Base-by-base conservation (phyloP, 2,888 invertebrate genomes). In the Synanthedon andrenaeformis region DNA sequence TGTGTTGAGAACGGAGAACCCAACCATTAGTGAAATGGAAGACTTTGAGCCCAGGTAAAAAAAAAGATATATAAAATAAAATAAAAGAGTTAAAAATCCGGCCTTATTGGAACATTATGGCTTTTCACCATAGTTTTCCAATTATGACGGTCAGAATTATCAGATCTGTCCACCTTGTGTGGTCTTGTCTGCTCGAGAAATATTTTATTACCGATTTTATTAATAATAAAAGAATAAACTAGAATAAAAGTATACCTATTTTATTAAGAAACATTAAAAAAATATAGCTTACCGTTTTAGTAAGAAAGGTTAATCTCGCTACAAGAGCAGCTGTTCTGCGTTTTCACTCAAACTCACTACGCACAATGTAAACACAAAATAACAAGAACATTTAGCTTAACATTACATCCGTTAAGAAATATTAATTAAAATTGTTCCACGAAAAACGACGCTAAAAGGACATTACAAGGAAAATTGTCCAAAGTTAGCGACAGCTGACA, bases 21-120 rank as follows among this genome's bases (percentile, higher is more conserved):
- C 94, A 0, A 91, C 91, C 3, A 86, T 95, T 56, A 92, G 90
- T 0, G 91, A 93, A 64, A 78, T 94, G 76, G 91, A 92, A 67
- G 90, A 89, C 50, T 67, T 90, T 56, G 88, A 88, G 62, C 79
- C 88, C 11, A 89, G 89, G 91, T 91, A 64, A 35, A 35, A 19
- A 28, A 28, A 28, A 6, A 5, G 5, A 4, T 28, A 5, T 84
- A 49, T 10, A 12, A 42, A 11, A 42, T 42, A 12, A n/a, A 42
- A n/a, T n/a, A 42, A 69, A 19, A 28, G 2, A 12, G 17, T 17
- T 23, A 42, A 42, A 42, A 42, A 14, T 28, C 28, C 8, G 49
- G 41, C 3, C 11, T 3, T 42, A 3, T n/a, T 42, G 12, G 42
- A 12, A 42, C 3, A 11, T 17, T 17, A 17, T 17, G 17, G 17